phyloP scores from a whole-genome alignment of 53 echinoderm and acorn worm genomes.

The Actinopyga echinites region DNA sequence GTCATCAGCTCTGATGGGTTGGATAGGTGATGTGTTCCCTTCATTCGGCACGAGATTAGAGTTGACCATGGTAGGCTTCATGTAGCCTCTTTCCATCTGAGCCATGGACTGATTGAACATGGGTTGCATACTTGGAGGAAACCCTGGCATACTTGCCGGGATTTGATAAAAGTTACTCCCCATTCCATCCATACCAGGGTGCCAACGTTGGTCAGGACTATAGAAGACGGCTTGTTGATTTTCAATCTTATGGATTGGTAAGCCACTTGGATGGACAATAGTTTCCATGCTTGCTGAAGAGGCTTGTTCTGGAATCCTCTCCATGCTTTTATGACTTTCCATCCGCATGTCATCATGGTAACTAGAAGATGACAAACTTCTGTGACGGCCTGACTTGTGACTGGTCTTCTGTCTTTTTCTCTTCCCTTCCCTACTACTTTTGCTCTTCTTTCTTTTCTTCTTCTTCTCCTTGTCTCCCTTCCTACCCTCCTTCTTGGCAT shows the following conservation, averaged over 20 bases:
- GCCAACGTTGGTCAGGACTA: neutral
- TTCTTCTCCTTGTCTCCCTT: constrained; percentile 71
- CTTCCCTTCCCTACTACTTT: constrained; percentile 43
- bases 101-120: neutral
- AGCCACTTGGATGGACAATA: constrained; percentile 12
- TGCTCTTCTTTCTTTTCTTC: constrained; percentile 62
- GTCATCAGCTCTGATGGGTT: constrained; percentile 14
- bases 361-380: neutral
- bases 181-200: constrained; percentile 1
- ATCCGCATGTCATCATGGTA: neutral
- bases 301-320: neutral
- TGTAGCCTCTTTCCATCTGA: neutral
- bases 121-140: neutral
- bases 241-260: constrained; percentile 23
- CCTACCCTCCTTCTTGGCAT: constrained; percentile 56
- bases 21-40: constrained; percentile 17
- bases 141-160: too few species aligned
- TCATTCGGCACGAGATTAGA: neutral
- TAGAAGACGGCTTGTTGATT: constrained; percentile 15
- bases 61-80: constrained; percentile 22
- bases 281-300: constrained; percentile 16
- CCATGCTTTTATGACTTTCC: neutral
- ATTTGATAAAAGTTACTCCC: neutral
- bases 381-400: constrained; percentile 32
- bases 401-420: constrained; percentile 56